Conservation (phyloP, 2,888 invertebrate genomes). For the Timema podura region DNA sequence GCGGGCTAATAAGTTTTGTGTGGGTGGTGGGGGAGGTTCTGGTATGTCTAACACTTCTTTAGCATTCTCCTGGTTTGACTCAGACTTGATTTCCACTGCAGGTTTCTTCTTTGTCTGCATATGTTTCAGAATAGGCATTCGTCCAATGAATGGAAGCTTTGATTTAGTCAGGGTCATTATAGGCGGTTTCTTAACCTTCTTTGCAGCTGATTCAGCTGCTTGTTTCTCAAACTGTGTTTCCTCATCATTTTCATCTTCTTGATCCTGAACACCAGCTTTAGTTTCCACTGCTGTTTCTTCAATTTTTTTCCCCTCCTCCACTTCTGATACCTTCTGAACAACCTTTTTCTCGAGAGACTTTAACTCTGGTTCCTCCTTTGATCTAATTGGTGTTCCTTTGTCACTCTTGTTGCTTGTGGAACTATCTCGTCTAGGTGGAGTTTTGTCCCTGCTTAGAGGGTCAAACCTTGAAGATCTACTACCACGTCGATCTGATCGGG, state of each 20-base stretch:
- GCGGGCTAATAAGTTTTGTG: background rate
- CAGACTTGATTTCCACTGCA: conserved; percentile 15
- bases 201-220: conserved; percentile 37
- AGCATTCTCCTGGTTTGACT: background rate
- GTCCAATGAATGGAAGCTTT: conserved; percentile 79
- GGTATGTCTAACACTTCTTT: background rate
- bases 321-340: background rate
- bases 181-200: conserved; percentile 38
- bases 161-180: conserved; percentile 48
- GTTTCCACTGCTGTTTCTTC: background rate
- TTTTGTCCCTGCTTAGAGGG: conserved; percentile 3
- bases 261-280: conserved; percentile 15
- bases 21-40: conserved; percentile 16
- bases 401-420: background rate
- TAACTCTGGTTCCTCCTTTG: conserved; percentile 6
- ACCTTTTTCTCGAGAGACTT: conserved; percentile 19
- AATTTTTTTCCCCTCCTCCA: background rate
- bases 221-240: conserved; percentile 44
- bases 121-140: conserved; percentile 72
- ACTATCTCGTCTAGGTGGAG: conserved; percentile 12
- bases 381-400: background rate
- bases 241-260: conserved; percentile 35
- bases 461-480: conserved; percentile 15
- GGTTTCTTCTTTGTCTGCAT: conserved; percentile 22
- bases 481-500: conserved; percentile 9